Conservation (phyloP, 2,888 invertebrate genomes). For the Pristionchus mayeri region DNA sequence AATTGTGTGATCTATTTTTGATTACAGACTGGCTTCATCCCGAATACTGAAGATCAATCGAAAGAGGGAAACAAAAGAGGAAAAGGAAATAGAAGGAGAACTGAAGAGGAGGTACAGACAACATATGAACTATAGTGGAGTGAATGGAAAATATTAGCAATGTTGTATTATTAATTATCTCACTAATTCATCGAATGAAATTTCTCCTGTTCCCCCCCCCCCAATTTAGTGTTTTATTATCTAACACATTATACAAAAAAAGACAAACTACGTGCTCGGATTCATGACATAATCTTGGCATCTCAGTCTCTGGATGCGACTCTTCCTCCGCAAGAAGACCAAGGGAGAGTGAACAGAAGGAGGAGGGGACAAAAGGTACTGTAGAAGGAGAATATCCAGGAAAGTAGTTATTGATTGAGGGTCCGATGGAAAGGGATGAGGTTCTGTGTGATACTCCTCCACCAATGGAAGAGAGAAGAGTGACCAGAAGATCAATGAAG, state of each 20-base stretch:
- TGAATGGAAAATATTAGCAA: too few species aligned
- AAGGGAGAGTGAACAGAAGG: not conserved
- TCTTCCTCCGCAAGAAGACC: not conserved
- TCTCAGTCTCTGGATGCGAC: not conserved
- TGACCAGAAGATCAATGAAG: constrained; percentile 1
- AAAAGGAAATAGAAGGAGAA: not conserved
- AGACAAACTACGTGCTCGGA: too few species aligned
- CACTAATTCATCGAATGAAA: too few species aligned
- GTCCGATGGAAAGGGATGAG: too few species aligned
- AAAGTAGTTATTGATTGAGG: too few species aligned
- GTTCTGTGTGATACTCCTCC: not conserved
- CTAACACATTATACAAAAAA: too few species aligned
- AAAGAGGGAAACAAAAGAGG: not conserved
- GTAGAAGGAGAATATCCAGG: not conserved
- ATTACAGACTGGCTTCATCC: not conserved
- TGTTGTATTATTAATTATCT: too few species aligned
- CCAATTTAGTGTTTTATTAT: too few species aligned
- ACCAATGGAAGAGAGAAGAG: not conserved
- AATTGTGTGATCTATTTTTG: not conserved
- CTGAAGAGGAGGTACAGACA: not conserved
- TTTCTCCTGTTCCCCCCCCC: too few species aligned
- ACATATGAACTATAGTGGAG: too few species aligned
- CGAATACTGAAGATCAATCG: not conserved
- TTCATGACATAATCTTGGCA: too few species aligned
- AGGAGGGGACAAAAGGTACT: constrained; percentile 1